Base-by-base conservation (phyloP, 2,113 vertebrate species). In the Stegastes partitus region DNA sequence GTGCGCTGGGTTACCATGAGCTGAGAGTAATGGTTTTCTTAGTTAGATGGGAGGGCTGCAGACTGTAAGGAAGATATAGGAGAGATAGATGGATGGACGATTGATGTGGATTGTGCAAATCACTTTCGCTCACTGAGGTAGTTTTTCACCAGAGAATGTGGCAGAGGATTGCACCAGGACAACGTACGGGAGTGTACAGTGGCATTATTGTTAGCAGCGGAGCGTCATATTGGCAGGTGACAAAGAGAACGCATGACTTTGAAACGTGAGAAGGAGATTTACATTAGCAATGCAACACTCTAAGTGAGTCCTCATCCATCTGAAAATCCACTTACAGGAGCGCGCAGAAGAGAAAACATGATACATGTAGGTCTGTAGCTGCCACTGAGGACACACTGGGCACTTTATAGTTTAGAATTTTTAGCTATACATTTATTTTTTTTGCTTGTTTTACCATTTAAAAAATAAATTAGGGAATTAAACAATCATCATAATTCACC, bases 21-120 rank as follows among this genome's bases (percentile, higher is more conserved):
- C 44, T 11, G 56, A 85, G 84, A 91, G 87, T 89, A 86, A 91
- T 90, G 86, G 84, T 47, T 91, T 86, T 69, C 77, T 79, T 56
- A 83, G 86, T 28, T 42, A 86, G 86, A 83, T 68, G 84, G 88
- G 86, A 89, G 84, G 73, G 77, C 81, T 69, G 79, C 62, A 81
- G 70, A 79, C 70, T 72, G 73, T 23, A 62, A 59, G 59, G 49
- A 68, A 55, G 63, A 70, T 75, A 50, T 4, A 62, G 72, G 15
- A 25, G 69, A 70, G 68, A 76, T 79, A 63, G 74, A 75, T 72
- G 73, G 83, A 81, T 73, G 77, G 73, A 76, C 53, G 56, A 89
- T 83, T 89, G 84, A 84, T 89, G 90, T 72, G 54, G 81, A 89
- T 74, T 54, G 83, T 56, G 56, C 65, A 77, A 77, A 72, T 85